Base-by-base conservation (phyloP, 2,797 vertebrate species). In the Pteropus rufus region DNA sequence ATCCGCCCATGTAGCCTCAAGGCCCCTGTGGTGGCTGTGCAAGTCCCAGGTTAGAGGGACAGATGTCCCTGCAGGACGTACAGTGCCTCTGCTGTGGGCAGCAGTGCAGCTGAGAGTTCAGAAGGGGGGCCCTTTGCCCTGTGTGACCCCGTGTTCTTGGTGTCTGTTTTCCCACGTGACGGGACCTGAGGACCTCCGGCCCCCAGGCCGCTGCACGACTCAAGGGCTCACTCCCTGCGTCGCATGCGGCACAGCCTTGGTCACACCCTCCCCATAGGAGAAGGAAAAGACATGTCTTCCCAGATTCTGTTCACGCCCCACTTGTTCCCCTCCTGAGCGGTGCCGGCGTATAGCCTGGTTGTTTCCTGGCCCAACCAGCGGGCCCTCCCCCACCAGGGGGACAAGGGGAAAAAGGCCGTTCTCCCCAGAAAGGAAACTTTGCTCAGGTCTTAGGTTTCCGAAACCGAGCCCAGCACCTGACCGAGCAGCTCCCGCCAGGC, bases 381-480 rank as follows among this genome's bases (percentile, higher is more conserved):
- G 62, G 60, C 67, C 41, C 11, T 54, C 23, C n/a, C 39, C 12
- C 3, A 1, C 76, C 29, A 1, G 18, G 46, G 72, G 21, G 24
- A 54, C 4, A 11, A 39, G 62, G 76, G 60, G 34, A 7, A 10
- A 10, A 9, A 29, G 52, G 21, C 79, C 5, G 5, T 58, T 93
- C 44, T 83, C 44, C 69, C 62, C 36, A 8, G 29, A 49, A 52
- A 31, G 67, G 60, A 69, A 65, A 29, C 84, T 56, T 46, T 29
- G 29, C 64, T 88, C 14, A 19, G 73, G 72, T 80, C 77, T 91
- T 88, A 46, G 23, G 92, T 94, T 94, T 96, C 73, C n/a, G 91
- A 92, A 90, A 77, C 89, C 0, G 67, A 67, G 67, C 69, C 72
- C 52, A 29, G 87, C 77, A 72, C 87, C 75, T 72, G 82, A 83